Percentiles rank a stretch among this genome's conserved stretches.
phyloP scores from a whole-genome alignment of 2,888 invertebrate species.

The Osedax frankpressi region DNA sequence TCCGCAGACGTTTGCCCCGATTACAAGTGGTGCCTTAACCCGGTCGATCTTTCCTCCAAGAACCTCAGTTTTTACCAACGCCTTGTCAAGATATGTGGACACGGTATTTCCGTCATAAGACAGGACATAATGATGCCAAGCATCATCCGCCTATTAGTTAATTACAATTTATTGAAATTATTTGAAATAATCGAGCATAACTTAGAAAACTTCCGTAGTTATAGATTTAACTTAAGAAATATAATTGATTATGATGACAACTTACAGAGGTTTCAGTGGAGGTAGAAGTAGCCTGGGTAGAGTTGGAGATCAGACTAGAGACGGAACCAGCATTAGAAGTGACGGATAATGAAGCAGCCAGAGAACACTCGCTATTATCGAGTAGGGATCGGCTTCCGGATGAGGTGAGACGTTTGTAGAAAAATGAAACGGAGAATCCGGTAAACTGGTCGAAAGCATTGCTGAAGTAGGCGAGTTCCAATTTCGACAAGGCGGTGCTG shows the following conservation, averaged over 20 bases:
- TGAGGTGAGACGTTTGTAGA: background rate
- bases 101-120: background rate
- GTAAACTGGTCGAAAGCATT: conserved; percentile 2
- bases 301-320: background rate
- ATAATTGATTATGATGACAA: too few relatives aligned
- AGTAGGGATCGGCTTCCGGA: background rate
- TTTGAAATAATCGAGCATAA: too few relatives aligned
- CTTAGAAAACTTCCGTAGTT: too few relatives aligned
- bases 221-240: too few relatives aligned
- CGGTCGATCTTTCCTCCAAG: conserved; percentile 1
- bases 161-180: too few relatives aligned
- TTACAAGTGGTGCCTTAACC: background rate
- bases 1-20: background rate
- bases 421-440: background rate
- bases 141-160: background rate
- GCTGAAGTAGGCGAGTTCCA: conserved; percentile 10
- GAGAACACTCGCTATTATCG: background rate
- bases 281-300: background rate
- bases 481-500: background rate
- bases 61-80: background rate
- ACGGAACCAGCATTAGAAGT: background rate
- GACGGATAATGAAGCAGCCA: background rate
- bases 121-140: background rate
- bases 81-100: background rate
- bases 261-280: too few relatives aligned